phyloP scores from a whole-genome alignment of 53 echinoderm and acorn worm species.

The Hippasteria phrygiana region DNA sequence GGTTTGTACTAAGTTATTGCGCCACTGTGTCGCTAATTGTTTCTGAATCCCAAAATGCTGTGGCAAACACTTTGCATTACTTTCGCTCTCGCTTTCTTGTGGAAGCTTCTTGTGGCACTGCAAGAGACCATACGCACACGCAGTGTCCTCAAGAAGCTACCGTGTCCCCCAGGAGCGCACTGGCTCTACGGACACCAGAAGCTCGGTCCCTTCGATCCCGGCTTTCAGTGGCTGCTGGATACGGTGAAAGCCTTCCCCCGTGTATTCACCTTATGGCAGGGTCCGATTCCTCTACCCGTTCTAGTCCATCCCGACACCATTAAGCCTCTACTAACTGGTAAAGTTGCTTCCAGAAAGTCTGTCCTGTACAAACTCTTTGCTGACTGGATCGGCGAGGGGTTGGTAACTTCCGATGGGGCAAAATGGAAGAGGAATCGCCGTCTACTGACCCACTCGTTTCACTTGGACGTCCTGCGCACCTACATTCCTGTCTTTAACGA shows the following conservation, averaged over 20 bases:
- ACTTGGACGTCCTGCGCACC: neutral
- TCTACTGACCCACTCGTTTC: neutral
- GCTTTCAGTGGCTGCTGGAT: constrained; percentile 11
- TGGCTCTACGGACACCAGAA: constrained; percentile 15
- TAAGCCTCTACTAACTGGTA: neutral
- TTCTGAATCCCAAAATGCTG: neutral
- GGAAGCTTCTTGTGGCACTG: neutral
- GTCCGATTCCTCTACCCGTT: too few relatives aligned
- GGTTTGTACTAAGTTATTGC: too few relatives aligned
- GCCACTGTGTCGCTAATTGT: too few relatives aligned
- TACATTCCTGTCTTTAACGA: constrained; percentile 25
- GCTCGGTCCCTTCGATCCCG: neutral
- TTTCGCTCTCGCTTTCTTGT: neutral
- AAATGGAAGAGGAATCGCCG: constrained; percentile 43
- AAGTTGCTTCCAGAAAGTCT: neutral
- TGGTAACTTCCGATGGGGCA: constrained; percentile 2
- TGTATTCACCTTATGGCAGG: too few relatives aligned
- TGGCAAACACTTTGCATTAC: neutral
- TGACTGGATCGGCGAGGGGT: constrained; percentile 21
- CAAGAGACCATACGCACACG: neutral
- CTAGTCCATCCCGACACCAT: too few relatives aligned
- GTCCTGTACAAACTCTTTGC: neutral
- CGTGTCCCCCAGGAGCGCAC: constrained; percentile 8
- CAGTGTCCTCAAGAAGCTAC: neutral
- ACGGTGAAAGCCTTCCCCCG: constrained; percentile 18